Percentiles rank a stretch among this genome's conserved stretches.
These are phyloP conservation scores for Lathamus discolor DNA, from an alignment of 2,113 vertebrate species.

Conservation along the genomic window DNA sequence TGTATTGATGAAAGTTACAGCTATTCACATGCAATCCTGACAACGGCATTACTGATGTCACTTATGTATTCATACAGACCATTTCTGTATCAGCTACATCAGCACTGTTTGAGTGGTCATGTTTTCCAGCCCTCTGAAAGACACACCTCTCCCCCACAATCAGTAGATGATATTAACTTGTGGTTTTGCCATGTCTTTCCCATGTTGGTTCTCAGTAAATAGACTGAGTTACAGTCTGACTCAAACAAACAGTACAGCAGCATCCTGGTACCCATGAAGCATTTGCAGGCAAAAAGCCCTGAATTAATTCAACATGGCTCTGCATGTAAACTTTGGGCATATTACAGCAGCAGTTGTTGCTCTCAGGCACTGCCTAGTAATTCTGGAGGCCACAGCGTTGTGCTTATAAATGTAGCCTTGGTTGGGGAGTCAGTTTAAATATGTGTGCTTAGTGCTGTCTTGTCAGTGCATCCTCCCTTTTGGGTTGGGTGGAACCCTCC, in stretches of 20 bases:
- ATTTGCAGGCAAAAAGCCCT: not conserved
- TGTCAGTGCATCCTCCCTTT: not conserved
- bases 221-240: not conserved
- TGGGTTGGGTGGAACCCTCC: not conserved
- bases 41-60: not conserved
- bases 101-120: not conserved
- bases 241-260: conserved; percentile 1
- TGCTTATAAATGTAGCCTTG: not conserved
- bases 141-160: not conserved
- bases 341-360: not conserved
- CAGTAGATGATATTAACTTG: not conserved
- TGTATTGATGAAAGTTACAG: not conserved
- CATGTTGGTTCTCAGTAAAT: not conserved
- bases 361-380: fast-evolving
- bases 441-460: not conserved
- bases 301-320: not conserved
- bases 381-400: not conserved
- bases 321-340: not conserved
- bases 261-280: conserved; percentile 17
- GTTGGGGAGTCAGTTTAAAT: not conserved
- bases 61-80: not conserved
- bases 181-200: not conserved
- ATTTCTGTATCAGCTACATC: not conserved
- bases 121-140: not conserved
- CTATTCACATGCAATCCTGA: not conserved